Evolutionary conservation across 2,113 vertebrate genomes (phyloP).

Genomic region (Clarias macrocephalus): DNA sequence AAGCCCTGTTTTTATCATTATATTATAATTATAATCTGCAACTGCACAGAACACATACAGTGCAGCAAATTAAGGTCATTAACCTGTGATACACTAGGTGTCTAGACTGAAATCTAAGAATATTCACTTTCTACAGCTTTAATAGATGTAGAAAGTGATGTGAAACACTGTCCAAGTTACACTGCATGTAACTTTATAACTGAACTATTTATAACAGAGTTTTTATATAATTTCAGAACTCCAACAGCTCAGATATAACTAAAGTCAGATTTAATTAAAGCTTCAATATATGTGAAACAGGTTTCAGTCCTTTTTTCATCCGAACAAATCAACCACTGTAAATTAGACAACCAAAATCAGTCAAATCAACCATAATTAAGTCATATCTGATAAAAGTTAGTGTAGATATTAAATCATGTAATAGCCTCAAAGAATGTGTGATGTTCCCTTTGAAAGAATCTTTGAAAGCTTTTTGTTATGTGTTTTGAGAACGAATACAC

Average conservation of each 20-base stretch:
- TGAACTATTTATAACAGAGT: background rate
- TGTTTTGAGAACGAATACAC: background rate
- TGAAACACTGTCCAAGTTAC: background rate
- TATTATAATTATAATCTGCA: too few relatives aligned
- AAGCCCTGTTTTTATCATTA: background rate
- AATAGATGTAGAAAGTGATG: too few relatives aligned
- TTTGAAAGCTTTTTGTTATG: background rate
- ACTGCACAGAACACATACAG: background rate
- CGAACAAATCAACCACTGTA: background rate
- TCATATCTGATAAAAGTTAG: background rate
- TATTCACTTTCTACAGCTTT: too few relatives aligned
- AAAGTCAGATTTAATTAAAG: background rate
- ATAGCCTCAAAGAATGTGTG: background rate
- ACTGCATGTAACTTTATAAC: background rate
- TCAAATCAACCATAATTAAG: background rate
- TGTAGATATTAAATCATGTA: background rate
- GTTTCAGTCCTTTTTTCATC: background rate
- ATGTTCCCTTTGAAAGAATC: background rate
- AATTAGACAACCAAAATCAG: background rate
- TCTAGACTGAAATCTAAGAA: too few relatives aligned
- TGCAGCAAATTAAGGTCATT: background rate
- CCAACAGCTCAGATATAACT: background rate
- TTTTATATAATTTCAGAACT: background rate
- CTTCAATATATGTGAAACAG: background rate
- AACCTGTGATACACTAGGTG: too few relatives aligned